A percentile compares a stretch with the other conserved stretches of the same genome.
Conservation (phyloP, 2,113 vertebrate species). For the Cheirogaleus medius region DNA sequence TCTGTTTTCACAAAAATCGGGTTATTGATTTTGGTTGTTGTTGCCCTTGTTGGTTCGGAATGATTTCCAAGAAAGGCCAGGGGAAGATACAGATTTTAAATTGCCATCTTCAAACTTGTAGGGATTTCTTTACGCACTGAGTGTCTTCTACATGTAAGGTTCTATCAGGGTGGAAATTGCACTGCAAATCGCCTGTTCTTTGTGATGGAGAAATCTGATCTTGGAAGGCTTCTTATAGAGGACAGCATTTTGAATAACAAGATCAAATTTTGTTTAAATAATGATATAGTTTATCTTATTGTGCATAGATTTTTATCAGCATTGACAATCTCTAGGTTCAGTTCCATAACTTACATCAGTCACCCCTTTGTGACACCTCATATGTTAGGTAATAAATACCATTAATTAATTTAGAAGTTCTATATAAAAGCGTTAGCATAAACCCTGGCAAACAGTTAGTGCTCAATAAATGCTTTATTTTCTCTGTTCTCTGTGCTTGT, state of each 20-base stretch:
- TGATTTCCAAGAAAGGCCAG: not conserved
- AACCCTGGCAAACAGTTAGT: not conserved
- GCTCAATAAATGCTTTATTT: not conserved
- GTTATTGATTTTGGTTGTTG: not conserved
- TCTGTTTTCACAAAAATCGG: not conserved
- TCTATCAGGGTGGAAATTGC: not conserved
- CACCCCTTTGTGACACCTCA: not conserved
- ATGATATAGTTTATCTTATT: not conserved
- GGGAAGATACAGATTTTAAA: not conserved
- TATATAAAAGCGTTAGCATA: not conserved
- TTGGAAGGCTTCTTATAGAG: not conserved
- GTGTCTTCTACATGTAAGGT: not conserved
- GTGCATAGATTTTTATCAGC: not conserved
- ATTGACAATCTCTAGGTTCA: not conserved
- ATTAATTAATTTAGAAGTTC: not conserved
- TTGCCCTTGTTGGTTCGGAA: not conserved
- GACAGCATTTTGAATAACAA: not conserved
- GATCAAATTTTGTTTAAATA: not conserved
- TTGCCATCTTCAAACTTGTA: not conserved
- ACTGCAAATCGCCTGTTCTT: not conserved
- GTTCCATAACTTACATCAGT: not conserved
- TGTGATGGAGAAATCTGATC: not conserved
- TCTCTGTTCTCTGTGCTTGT: not conserved
- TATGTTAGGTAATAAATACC: not conserved
- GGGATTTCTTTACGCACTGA: not conserved